phyloP scores from a whole-genome alignment of 1,140 invertebrate genomes.

The Condylostylus longicornis region DNA sequence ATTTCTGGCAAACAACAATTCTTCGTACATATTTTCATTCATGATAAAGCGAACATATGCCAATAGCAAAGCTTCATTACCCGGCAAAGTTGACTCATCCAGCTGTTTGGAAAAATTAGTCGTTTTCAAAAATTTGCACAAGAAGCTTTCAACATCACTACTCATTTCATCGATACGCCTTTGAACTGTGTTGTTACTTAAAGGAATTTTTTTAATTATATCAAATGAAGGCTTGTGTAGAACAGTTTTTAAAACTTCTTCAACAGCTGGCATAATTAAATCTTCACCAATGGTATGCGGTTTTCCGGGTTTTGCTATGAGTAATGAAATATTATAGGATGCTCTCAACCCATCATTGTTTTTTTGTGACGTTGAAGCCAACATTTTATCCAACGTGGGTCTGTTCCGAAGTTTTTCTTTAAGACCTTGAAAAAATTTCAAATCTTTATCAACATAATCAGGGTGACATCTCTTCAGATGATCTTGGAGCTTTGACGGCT shows the following conservation, averaged over 20 bases:
- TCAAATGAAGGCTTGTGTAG: slow-evolving; percentile 23
- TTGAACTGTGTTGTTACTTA: slow-evolving; percentile 29
- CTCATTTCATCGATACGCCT: slow-evolving; percentile 32
- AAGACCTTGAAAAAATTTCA: too few species aligned
- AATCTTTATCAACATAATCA: too few species aligned
- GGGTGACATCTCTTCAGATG: too few species aligned
- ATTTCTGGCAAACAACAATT: too few species aligned
- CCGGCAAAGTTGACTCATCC: slow-evolving; percentile 30
- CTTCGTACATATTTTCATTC: too few species aligned
- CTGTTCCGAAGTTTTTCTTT: too few species aligned
- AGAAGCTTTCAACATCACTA: slow-evolving; percentile 24
- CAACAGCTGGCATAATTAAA: slow-evolving; percentile 26
- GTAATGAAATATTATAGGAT: slow-evolving; percentile 30
- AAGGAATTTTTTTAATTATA: slow-evolving; percentile 26
- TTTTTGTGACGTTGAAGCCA: too few species aligned
- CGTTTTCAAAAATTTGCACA: slow-evolving; percentile 22
- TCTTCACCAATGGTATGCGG: slow-evolving; percentile 27
- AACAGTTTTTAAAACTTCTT: slow-evolving; percentile 22
- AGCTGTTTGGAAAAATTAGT: slow-evolving; percentile 26
- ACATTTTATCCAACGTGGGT: too few species aligned
- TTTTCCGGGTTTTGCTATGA: slow-evolving; percentile 29
- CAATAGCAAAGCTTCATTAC: slow-evolving; percentile 30
- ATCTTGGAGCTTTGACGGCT: too few species aligned
- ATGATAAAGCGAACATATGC: too few species aligned
- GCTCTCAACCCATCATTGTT: slow-evolving; percentile 26